Percentiles rank a stretch among this genome's conserved stretches.
Conservation (phyloP, 1,140 invertebrate genomes). For the Tetranychus urticae region DNA sequence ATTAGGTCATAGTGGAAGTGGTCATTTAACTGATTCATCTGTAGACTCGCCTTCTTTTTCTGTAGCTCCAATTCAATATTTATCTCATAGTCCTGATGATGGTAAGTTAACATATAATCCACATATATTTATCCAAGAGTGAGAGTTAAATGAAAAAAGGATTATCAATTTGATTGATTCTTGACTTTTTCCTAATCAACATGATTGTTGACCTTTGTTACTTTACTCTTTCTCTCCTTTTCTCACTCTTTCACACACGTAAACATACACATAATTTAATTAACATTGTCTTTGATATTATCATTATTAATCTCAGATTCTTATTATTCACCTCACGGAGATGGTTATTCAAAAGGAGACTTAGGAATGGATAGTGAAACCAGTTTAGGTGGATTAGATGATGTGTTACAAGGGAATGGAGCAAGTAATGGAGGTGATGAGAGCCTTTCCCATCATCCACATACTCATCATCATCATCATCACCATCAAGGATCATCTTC, state of each 20-base stretch:
- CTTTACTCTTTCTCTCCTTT: too few species aligned
- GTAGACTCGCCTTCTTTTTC: neutral
- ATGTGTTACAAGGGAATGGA: conserved; percentile 11
- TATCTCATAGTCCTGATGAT: conserved; percentile 1
- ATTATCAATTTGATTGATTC: neutral
- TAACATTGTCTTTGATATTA: too few species aligned
- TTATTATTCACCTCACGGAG: conserved; percentile 12
- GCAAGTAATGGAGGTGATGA: neutral
- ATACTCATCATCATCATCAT: neutral
- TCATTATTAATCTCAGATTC: conserved; percentile 6
- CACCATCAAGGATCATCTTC: conserved; percentile 1
- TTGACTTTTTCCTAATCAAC: too few species aligned
- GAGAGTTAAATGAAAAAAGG: neutral
- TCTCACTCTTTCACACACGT: too few species aligned
- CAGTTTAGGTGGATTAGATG: conserved; percentile 14
- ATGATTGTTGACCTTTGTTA: too few species aligned
- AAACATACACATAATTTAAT: too few species aligned
- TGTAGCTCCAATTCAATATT: neutral
- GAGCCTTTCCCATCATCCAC: neutral
- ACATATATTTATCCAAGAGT: neutral
- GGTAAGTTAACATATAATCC: neutral
- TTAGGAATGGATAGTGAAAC: conserved; percentile 13
- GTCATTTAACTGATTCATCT: conserved; percentile 1
- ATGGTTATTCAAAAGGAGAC: conserved; percentile 13
- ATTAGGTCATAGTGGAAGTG: neutral